Conservation (phyloP, 92 coral and sea anemone species). For the Porites rus region DNA sequence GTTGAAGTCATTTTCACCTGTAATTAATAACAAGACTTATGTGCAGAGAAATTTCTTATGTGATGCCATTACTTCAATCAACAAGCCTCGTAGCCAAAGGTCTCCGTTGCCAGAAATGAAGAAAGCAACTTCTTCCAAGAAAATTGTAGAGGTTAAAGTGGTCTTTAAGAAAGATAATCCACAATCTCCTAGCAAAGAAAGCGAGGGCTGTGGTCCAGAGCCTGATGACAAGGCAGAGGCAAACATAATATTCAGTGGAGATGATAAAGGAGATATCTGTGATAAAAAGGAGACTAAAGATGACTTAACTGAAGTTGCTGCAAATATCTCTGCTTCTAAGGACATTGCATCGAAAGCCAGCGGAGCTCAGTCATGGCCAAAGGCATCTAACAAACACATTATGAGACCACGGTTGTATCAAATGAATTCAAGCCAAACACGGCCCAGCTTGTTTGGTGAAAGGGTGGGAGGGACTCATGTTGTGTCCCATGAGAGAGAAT, state of each 20-base stretch:
- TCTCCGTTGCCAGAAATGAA: conserved; percentile 5
- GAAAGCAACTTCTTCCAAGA: neutral
- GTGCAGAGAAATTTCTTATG: conserved; percentile 17
- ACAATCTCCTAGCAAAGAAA: neutral
- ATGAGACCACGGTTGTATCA: neutral
- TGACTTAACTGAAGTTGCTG: neutral
- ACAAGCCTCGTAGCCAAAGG: conserved; percentile 7
- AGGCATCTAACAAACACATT: neutral
- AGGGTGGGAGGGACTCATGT: neutral
- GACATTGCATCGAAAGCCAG: neutral
- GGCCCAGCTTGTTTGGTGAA: neutral
- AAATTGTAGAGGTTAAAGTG: neutral
- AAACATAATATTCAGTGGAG: neutral
- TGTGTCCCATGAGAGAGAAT: neutral
- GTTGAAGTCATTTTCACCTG: neutral
- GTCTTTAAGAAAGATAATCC: neutral
- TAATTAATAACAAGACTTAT: neutral
- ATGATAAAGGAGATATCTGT: neutral
- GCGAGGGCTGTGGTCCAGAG: neutral
- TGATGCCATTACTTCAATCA: conserved; percentile 17
- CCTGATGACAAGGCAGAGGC: conserved; percentile 3
- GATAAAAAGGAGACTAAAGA: neutral
- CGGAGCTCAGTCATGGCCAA: neutral
- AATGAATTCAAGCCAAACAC: neutral
- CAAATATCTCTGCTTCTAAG: neutral